Conservation (phyloP, 2,888 invertebrate genomes). For the Leistus spinibarbis region DNA sequence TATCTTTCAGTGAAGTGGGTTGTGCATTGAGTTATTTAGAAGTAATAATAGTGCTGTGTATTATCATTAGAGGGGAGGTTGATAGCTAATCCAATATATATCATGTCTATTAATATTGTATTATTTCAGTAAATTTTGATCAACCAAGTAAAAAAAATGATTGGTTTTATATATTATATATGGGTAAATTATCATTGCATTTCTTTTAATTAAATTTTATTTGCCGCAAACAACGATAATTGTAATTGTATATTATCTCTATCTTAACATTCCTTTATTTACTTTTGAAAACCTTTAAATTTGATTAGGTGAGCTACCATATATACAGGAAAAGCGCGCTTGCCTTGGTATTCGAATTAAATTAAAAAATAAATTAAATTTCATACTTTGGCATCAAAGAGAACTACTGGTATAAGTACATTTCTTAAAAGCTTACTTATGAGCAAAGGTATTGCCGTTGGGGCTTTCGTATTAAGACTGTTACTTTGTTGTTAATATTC, state of each 20-base stretch:
- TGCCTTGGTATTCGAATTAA: conserved; percentile 19
- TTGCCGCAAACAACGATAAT: conserved; percentile 10
- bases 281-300: conserved; percentile 27
- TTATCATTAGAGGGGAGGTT: too few relatives aligned
- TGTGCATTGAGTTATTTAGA: too few relatives aligned
- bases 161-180: too few relatives aligned
- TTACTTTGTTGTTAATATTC: background rate
- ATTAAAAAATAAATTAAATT: conserved; percentile 29
- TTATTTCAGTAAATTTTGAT: too few relatives aligned
- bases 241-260: conserved; percentile 25
- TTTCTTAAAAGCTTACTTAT: too few relatives aligned
- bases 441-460: background rate
- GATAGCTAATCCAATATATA: too few relatives aligned
- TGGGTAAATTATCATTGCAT: too few relatives aligned
- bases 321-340: background rate
- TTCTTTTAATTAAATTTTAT: conserved; percentile 10
- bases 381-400: conserved; percentile 3
- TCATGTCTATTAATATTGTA: too few relatives aligned
- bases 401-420: background rate
- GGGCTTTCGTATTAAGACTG: background rate
- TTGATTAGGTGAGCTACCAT: conserved; percentile 13
- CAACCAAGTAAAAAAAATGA: too few relatives aligned
- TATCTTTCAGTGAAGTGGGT: too few relatives aligned
- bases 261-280: conserved; percentile 17
- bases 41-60: too few relatives aligned